Evolutionary conservation across 2,113 vertebrate genomes (phyloP).

Genomic region (Calonectris borealis): DNA sequence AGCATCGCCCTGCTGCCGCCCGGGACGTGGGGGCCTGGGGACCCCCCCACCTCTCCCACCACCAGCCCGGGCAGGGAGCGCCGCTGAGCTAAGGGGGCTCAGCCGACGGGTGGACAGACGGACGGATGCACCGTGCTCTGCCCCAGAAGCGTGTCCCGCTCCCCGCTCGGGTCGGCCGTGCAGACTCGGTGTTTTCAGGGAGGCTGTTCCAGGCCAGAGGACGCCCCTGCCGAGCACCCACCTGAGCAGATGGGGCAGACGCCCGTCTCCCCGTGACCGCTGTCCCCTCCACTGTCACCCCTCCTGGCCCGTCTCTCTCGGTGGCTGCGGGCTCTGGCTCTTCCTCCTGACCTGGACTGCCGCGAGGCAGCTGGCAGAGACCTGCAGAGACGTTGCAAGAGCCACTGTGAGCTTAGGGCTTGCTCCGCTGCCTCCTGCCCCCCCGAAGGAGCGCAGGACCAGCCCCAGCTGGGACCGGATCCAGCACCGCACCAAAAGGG

Average conservation of each 20-base stretch:
- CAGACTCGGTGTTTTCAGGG: too few relatives aligned
- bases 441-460: not conserved
- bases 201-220: not conserved
- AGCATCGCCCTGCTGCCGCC: not conserved
- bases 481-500: rapidly evolving
- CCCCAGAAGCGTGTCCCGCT: not conserved
- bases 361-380: not conserved
- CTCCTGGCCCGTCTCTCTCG: rapidly evolving
- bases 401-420: not conserved
- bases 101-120: rapidly evolving
- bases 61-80: rapidly evolving
- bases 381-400: not conserved
- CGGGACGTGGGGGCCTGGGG: not conserved
- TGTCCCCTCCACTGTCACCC: not conserved
- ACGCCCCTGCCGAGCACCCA: not conserved
- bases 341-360: not conserved
- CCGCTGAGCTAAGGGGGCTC: not conserved
- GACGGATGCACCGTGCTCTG: not conserved
- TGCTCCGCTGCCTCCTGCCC: not conserved
- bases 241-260: conserved; percentile 76
- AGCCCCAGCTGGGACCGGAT: too few relatives aligned
- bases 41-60: not conserved
- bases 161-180: rapidly evolving
- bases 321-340: not conserved
- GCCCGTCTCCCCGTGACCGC: not conserved